Evolutionary conservation across 2,113 vertebrate species (phyloP), one percentile per base, ranked within the genome.

Genomic region (Plestiodon gilberti): DNA sequence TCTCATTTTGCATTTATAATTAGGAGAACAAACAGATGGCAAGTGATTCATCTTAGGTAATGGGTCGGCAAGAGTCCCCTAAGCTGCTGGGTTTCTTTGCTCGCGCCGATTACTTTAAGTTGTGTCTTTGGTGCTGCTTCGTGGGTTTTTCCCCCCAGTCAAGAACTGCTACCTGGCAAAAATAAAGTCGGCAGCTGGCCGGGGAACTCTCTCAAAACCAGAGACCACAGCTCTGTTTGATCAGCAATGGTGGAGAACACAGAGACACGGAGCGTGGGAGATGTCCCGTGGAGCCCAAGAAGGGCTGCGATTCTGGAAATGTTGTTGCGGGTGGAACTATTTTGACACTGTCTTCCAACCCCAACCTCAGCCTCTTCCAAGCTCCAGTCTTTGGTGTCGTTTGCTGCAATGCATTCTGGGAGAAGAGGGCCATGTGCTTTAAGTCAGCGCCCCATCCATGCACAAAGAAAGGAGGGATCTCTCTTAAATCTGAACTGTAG

Each of bases 21-120:
- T 33, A 84, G 82, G 82, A 84, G 61, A 84, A 61, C 67, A 74
- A 88, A 76, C 87, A 85, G 87, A 85, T 84, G 87, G 87, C 61
- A 80, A 81, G 87, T 69, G 78, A 84, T 81, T 85, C 70, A 88
- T 76, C 43, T 40, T 59, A 55, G 69, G 82, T 80, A 84, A 84
- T 40, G 48, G 87, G 70, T 81, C 77, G 82, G 61, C 15, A 28
- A 81, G 87, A 84, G 43, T 75, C 61, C 78, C 61, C 23, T 43
- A 40, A 33, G 57, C 82, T 59, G 77, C 33, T 75, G 77, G 87
- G 43, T 84, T 84, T 33, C 82, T 82, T 57, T 84, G 28, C 67
- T n/a, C 40, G 28, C n/a, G 43, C 38, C 48, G 0, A 6, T 6
- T 48, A 73, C 67, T 38, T 75, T 25, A 80, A 65, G 33, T 61